These are phyloP conservation scores for Dryoscopus gambensis DNA, from an alignment of 2,113 vertebrate species.

Conservation along the genomic window DNA sequence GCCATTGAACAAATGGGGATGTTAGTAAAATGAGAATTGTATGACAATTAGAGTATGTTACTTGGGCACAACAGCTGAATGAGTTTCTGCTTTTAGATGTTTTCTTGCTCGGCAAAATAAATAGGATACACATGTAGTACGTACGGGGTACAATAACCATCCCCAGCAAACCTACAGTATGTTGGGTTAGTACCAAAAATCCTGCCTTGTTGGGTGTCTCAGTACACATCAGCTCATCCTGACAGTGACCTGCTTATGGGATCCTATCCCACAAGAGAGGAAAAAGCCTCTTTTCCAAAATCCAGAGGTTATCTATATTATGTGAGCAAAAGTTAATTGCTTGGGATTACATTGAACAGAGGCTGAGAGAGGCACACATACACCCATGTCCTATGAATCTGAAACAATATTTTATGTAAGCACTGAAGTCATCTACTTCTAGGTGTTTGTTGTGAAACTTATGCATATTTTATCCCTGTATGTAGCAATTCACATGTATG, in stretches of 20 bases:
- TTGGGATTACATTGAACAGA: neutral
- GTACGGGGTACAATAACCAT: neutral
- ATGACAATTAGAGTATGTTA: neutral
- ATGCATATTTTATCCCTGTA: neutral
- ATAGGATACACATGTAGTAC: neutral
- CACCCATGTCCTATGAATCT: neutral
- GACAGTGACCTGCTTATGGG: neutral
- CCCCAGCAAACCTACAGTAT: neutral
- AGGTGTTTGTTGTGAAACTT: neutral
- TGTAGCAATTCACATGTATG: neutral
- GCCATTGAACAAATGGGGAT: neutral
- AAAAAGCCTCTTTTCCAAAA: neutral
- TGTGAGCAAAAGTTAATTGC: neutral
- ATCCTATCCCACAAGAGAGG: neutral
- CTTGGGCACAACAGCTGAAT: neutral
- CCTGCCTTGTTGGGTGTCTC: neutral
- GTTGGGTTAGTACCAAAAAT: neutral
- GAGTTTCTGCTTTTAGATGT: neutral
- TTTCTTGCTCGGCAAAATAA: neutral
- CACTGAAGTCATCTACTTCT: neutral
- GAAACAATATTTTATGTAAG: neutral
- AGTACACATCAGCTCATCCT: neutral
- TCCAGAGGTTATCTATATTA: neutral
- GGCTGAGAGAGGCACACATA: neutral
- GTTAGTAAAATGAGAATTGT: neutral